Percentiles rank a stretch among this genome's conserved stretches.
Conservation (phyloP, 2,888 invertebrate species). For the Andrena flavipes region DNA sequence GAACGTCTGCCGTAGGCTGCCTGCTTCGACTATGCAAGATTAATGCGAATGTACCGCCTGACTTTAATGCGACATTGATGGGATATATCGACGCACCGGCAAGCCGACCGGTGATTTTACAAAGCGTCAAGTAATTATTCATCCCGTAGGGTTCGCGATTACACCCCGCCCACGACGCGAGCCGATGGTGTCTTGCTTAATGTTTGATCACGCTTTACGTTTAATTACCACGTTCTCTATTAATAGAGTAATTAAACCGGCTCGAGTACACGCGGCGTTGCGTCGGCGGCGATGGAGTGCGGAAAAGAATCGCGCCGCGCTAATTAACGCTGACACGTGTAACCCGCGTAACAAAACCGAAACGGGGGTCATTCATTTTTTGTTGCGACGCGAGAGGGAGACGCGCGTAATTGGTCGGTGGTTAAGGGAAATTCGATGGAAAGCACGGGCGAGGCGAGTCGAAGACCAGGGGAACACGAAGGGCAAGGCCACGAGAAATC, state of each 20-base stretch:
- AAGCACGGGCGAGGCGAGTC: background rate
- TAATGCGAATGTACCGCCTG: background rate
- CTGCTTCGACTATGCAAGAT: background rate
- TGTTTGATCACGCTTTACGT: slow-evolving; percentile 24
- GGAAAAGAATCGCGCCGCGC: slow-evolving; percentile 28
- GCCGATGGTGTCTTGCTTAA: background rate
- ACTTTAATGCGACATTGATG: background rate
- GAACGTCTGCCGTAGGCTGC: background rate
- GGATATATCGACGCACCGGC: background rate
- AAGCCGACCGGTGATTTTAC: background rate
- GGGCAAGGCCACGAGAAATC: slow-evolving; percentile 45
- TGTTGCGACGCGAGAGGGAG: slow-evolving; percentile 13
- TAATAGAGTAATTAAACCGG: slow-evolving; percentile 58
- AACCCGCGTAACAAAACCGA: slow-evolving; percentile 8
- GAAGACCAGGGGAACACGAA: slow-evolving; percentile 4
- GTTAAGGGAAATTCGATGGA: slow-evolving; percentile 51
- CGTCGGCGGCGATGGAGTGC: background rate
- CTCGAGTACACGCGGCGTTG: background rate
- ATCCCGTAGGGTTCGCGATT: background rate
- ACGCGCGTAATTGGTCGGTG: slow-evolving; percentile 40
- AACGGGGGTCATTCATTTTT: slow-evolving; percentile 32
- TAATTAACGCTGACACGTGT: slow-evolving; percentile 57
- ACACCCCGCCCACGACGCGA: background rate
- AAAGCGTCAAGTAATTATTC: background rate
- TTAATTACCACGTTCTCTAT: slow-evolving; percentile 53